phyloP scores from a whole-genome alignment of 2,888 invertebrate species.

The Diaphora mendica region DNA sequence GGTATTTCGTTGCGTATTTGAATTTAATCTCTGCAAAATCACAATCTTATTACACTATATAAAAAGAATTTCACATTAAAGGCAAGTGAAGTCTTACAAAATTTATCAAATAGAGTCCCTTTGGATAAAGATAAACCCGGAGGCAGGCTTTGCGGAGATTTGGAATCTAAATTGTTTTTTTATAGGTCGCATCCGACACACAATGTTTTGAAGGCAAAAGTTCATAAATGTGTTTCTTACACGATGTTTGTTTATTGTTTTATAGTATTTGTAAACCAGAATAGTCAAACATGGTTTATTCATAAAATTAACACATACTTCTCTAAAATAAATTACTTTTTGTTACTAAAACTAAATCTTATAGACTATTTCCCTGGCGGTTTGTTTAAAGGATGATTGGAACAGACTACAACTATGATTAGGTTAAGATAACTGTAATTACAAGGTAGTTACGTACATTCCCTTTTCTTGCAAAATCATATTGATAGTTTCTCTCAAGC shows the following conservation, averaged over 20 bases:
- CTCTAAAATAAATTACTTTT: conserved; percentile 51
- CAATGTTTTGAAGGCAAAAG: conserved; percentile 35
- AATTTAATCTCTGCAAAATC: conserved; percentile 43
- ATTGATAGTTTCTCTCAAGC: conserved; percentile 11
- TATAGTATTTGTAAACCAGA: conserved; percentile 17
- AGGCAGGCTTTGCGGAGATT: conserved; percentile 68
- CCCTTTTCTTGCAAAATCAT: conserved; percentile 40
- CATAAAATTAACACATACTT: conserved; percentile 28
- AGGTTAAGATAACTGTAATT: conserved; percentile 57
- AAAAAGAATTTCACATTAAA: conserved; percentile 47
- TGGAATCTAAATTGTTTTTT: conserved; percentile 68
- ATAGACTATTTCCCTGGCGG: conserved; percentile 39
- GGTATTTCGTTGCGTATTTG: conserved; percentile 31
- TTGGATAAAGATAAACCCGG: conserved; percentile 68
- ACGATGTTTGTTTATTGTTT: conserved; percentile 13
- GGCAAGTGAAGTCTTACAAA: conserved; percentile 52
- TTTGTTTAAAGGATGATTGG: conserved; percentile 49
- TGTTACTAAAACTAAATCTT: conserved; percentile 33
- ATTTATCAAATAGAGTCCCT: conserved; percentile 68
- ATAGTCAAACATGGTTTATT: conserved; percentile 30
- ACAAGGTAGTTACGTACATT: conserved; percentile 44
- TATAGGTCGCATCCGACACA: conserved; percentile 47
- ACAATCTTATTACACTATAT: conserved; percentile 45
- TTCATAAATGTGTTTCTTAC: conserved; percentile 13
- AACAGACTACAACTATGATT: conserved; percentile 44